These are phyloP conservation scores for Drosophila erecta DNA, from an alignment of 1,140 invertebrate genomes.

Conservation along the genomic window DNA sequence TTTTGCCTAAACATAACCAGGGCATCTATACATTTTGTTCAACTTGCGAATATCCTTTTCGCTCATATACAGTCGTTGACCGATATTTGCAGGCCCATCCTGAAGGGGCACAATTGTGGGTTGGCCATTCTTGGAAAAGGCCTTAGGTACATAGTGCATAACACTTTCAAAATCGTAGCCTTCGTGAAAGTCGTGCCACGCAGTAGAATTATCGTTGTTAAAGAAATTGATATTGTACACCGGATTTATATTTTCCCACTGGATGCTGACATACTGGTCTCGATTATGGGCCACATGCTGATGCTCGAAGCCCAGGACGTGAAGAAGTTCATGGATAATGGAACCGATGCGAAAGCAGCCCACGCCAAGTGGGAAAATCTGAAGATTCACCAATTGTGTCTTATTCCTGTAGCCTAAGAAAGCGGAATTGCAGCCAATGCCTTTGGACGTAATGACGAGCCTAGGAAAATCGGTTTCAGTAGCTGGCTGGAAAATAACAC, in stretches of 20 bases:
- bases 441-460: conserved; percentile 18
- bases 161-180: conserved; percentile 89
- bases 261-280: conserved; percentile 86
- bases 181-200: conserved; percentile 81
- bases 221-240: conserved; percentile 85
- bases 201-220: conserved; percentile 76
- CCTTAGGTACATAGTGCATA: conserved; percentile 90
- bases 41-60: conserved; percentile 87
- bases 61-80: conserved; percentile 87
- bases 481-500: conserved; percentile 27
- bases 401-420: conserved; percentile 85
- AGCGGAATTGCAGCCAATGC: conserved; percentile 84
- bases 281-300: conserved; percentile 87
- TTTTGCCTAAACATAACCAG: neutral
- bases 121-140: conserved; percentile 89
- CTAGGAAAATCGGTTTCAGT: neutral
- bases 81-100: conserved; percentile 75
- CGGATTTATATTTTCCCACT: conserved; percentile 86
- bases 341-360: conserved; percentile 86
- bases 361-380: conserved; percentile 77
- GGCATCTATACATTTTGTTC: conserved; percentile 87
- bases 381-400: conserved; percentile 85
- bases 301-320: conserved; percentile 87
- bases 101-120: conserved; percentile 86
- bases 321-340: conserved; percentile 88